These are phyloP conservation scores for Stenurella melanura DNA, from an alignment of 2,888 invertebrate species.

Conservation along the genomic window DNA sequence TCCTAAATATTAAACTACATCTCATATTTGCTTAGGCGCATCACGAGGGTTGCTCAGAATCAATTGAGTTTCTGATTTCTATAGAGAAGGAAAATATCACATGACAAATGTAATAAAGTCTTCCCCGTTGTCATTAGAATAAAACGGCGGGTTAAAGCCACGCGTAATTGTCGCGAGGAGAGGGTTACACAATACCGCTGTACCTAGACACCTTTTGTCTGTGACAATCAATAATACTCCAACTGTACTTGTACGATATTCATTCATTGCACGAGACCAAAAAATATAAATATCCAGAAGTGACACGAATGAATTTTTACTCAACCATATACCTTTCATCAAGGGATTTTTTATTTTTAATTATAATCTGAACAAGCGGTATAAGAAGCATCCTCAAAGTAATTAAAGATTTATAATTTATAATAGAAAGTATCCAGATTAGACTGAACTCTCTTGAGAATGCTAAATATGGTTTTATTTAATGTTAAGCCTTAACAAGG, in stretches of 20 bases:
- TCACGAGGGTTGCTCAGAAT: not conserved
- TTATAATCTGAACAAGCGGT: too few relatives aligned
- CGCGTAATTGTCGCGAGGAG: conserved; percentile 69
- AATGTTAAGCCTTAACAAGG: too few relatives aligned
- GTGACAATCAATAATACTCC: conserved; percentile 29
- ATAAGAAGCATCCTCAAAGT: too few relatives aligned
- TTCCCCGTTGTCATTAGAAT: conserved; percentile 69
- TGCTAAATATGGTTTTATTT: too few relatives aligned
- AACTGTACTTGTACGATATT: conserved; percentile 6
- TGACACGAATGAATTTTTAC: not conserved
- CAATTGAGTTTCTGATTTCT: not conserved
- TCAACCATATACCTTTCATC: not conserved
- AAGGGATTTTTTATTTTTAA: too few relatives aligned
- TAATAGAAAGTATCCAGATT: too few relatives aligned
- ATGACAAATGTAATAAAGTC: conserved; percentile 70
- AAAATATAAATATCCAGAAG: not conserved
- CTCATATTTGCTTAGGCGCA: not conserved
- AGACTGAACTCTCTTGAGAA: too few relatives aligned
- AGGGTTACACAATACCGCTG: conserved; percentile 47
- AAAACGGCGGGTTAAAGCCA: conserved; percentile 69
- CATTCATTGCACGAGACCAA: not conserved
- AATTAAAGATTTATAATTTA: too few relatives aligned
- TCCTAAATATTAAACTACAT: not conserved
- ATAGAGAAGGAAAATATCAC: conserved; percentile 61
- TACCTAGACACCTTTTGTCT: conserved; percentile 24